Percentiles rank a stretch among this genome's conserved stretches.
Evolutionary conservation across 2,113 vertebrate species (phyloP).

Genomic region (Ornithorhynchus anatinus): DNA sequence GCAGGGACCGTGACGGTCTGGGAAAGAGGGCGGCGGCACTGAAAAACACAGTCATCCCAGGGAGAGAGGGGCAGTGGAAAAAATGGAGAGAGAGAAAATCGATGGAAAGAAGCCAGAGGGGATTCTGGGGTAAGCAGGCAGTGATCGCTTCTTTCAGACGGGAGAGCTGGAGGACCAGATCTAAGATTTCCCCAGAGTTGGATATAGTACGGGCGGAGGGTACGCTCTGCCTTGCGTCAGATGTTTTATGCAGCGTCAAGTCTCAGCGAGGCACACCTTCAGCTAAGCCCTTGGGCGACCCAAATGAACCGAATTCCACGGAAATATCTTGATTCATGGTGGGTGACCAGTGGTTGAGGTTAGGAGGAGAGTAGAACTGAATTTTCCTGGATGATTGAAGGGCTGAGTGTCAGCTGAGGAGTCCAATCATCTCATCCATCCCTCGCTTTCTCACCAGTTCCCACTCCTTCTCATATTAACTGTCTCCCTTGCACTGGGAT

Average conservation of each 20-base stretch:
- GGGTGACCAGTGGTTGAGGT: no score
- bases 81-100: slow-evolving; percentile 11
- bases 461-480: no score
- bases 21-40: slow-evolving; percentile 50
- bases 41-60: slow-evolving; percentile 26
- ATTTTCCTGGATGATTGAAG: no score
- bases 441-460: no score
- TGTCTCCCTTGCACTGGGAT: no score
- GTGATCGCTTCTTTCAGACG: no score
- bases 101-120: slow-evolving; percentile 21
- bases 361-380: no score
- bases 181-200: slow-evolving; percentile 8
- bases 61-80: background rate
- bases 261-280: background rate
- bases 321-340: no score
- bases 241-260: background rate
- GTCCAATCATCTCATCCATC: no score
- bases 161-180: slow-evolving; percentile 3
- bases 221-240: background rate
- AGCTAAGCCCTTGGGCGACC: no score
- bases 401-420: no score
- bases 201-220: background rate
- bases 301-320: no score
- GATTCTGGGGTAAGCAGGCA: slow-evolving; percentile 28
- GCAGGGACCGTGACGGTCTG: slow-evolving; percentile 42